Evolutionary conservation across 1,140 invertebrate species (phyloP).

Genomic region (Latrodectus geometricus): DNA sequence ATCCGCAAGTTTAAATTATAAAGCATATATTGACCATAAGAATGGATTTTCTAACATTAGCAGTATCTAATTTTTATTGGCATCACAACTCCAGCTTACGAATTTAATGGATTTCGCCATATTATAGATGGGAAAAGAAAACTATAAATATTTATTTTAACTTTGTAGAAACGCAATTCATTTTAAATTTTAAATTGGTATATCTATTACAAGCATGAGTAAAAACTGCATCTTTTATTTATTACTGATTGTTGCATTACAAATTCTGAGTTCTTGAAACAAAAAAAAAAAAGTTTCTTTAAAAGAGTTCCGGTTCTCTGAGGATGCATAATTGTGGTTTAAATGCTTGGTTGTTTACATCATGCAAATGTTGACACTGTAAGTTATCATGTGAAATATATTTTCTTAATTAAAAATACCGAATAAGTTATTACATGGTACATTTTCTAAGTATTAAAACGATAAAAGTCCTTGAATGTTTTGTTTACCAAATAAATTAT

Average conservation of each 20-base stretch:
- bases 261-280: background rate
- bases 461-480: too few relatives aligned
- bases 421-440: too few relatives aligned
- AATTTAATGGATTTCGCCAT: slow-evolving; percentile 60
- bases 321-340: slow-evolving; percentile 40
- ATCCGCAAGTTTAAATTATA: too few relatives aligned
- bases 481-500: too few relatives aligned
- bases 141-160: background rate
- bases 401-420: too few relatives aligned
- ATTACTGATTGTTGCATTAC: background rate
- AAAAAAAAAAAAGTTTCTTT: slow-evolving; percentile 2
- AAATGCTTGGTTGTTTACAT: slow-evolving; percentile 48
- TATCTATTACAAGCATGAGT: background rate
- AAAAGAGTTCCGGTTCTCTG: slow-evolving; percentile 49
- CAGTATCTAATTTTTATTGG: background rate
- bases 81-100: slow-evolving; percentile 46
- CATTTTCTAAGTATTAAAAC: too few relatives aligned
- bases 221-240: background rate
- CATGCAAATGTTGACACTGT: slow-evolving; percentile 22
- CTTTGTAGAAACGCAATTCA: background rate
- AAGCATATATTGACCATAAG: too few relatives aligned
- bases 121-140: slow-evolving; percentile 38
- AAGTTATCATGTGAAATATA: background rate
- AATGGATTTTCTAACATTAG: too few relatives aligned
- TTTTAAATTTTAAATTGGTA: background rate